Percentiles rank a stretch among this genome's conserved stretches.
Evolutionary conservation across 1,140 invertebrate genomes (phyloP).

Genomic region (Rhynchophorus ferrugineus): DNA sequence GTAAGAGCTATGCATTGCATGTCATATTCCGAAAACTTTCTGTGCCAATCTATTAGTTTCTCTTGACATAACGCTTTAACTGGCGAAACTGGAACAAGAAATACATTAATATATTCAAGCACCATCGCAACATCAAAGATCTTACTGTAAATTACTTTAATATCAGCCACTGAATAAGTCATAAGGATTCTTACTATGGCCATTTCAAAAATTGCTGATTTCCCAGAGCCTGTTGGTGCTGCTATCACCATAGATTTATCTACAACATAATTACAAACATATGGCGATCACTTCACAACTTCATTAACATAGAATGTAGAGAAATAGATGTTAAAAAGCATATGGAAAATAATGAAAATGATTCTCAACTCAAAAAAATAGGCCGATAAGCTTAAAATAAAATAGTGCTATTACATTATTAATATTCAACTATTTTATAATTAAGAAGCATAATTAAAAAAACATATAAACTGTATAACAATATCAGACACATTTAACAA

Average conservation of each 20-base stretch:
- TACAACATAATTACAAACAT: constrained; percentile 29
- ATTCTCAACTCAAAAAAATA: no score
- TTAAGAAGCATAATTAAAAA: no score
- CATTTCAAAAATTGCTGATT: constrained; percentile 75
- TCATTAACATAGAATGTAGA: constrained; percentile 9
- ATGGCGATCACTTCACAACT: neutral
- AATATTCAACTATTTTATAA: no score
- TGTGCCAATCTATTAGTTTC: constrained; percentile 60
- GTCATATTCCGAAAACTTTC: constrained; percentile 58
- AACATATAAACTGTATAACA: no score
- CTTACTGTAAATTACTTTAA: constrained; percentile 62
- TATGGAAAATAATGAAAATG: no score
- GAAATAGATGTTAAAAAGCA: neutral
- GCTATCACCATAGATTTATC: constrained; percentile 66
- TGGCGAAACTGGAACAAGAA: constrained; percentile 59
- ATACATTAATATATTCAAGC: neutral
- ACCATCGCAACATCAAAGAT: constrained; percentile 59
- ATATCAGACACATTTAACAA: no score
- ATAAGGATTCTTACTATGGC: constrained; percentile 62
- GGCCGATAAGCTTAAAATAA: no score
- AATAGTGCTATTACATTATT: no score
- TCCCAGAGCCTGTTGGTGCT: constrained; percentile 75
- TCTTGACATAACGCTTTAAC: constrained; percentile 73
- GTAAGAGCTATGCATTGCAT: constrained; percentile 63
- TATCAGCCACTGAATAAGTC: constrained; percentile 35